A percentile compares a stretch with the other conserved stretches of the same genome.
These are phyloP conservation scores for Muscicapa adusta DNA, from an alignment of 2,113 vertebrate species.

Conservation along the genomic window DNA sequence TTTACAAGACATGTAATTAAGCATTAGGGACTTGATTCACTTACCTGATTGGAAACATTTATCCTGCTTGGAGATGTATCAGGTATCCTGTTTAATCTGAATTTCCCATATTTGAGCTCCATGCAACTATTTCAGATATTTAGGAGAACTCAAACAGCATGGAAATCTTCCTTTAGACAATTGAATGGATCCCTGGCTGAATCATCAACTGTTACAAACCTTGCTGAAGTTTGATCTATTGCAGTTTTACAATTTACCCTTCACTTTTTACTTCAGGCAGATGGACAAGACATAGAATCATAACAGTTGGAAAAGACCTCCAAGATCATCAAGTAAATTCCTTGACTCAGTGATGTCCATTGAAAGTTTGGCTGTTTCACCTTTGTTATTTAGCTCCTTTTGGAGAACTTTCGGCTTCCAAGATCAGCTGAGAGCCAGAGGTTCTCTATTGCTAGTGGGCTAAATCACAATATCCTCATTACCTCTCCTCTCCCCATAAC, in stretches of 20 bases:
- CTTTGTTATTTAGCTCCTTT: background rate
- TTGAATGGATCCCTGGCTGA: background rate
- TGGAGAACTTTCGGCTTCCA: background rate
- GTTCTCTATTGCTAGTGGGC: background rate
- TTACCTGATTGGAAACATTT: background rate
- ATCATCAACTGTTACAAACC: background rate
- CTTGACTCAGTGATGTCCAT: background rate
- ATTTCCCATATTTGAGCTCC: background rate
- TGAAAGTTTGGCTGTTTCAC: background rate
- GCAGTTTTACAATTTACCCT: background rate
- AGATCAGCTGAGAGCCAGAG: background rate
- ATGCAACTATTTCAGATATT: background rate
- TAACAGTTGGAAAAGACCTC: background rate
- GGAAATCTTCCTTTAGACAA: background rate
- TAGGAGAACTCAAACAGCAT: background rate
- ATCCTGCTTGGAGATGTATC: background rate
- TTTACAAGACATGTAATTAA: background rate
- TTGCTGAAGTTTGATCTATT: background rate
- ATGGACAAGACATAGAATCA: background rate
- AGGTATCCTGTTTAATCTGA: background rate
- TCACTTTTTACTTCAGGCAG: background rate
- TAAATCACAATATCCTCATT: background rate
- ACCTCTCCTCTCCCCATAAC: background rate
- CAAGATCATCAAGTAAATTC: background rate
- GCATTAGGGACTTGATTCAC: background rate